Percentiles rank a stretch among this genome's conserved stretches.
These are phyloP conservation scores for Petrophora chlorosata DNA, from an alignment of 2,888 invertebrate genomes.

Conservation along the genomic window DNA sequence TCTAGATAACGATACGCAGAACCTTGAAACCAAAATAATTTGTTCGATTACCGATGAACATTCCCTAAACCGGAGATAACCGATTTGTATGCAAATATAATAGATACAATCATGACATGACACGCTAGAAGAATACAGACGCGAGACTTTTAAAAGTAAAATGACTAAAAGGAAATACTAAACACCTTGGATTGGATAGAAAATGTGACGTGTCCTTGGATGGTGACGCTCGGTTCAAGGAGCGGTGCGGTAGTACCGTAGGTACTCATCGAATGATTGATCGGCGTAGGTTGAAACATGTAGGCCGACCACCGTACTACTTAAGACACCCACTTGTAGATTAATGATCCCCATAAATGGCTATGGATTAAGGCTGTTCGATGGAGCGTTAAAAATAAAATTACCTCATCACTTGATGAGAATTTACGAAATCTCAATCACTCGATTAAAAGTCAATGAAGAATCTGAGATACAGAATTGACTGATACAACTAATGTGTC, in stretches of 20 bases:
- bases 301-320: constrained; percentile 61
- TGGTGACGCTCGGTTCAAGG: constrained; percentile 45
- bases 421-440: constrained; percentile 12
- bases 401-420: constrained; percentile 18
- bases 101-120: constrained; percentile 24
- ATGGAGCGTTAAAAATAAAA: constrained; percentile 27
- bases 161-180: constrained; percentile 42
- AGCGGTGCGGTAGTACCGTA: too few relatives aligned
- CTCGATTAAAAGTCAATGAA: constrained; percentile 13
- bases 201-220: constrained; percentile 27
- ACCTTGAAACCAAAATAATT: constrained; percentile 41
- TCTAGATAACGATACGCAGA: constrained; percentile 35
- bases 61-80: constrained; percentile 41
- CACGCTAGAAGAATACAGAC: constrained; percentile 38
- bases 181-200: constrained; percentile 26
- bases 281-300: constrained; percentile 67
- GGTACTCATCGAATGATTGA: constrained; percentile 65
- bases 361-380: constrained; percentile 33
- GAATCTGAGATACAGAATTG: constrained; percentile 1
- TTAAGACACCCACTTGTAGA: constrained; percentile 63
- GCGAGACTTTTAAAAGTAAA: constrained; percentile 40
- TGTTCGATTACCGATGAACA: constrained; percentile 37
- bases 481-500: not conserved
- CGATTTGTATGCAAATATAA: constrained; percentile 45
- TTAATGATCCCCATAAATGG: constrained; percentile 58